Evolutionary conservation across 2,113 vertebrate species (phyloP).

Genomic region (Meriones unguiculatus): DNA sequence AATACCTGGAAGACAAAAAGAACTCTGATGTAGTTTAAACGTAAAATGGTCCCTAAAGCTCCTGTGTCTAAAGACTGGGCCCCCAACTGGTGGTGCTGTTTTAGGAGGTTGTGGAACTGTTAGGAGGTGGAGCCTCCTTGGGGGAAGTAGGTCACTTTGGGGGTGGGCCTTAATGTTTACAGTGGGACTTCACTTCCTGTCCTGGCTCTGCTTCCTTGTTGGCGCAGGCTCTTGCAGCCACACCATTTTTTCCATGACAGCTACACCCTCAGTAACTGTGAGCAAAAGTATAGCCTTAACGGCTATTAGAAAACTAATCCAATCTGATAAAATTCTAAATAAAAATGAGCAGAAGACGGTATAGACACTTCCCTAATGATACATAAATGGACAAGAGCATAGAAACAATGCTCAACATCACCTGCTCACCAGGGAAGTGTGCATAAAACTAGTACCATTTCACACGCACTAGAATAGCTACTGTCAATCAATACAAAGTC

Average conservation of each 20-base stretch:
- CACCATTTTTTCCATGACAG: background rate
- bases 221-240: background rate
- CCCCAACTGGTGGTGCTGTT: background rate
- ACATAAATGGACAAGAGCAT: background rate
- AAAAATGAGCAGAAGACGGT: background rate
- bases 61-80: background rate
- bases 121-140: background rate
- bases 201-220: background rate
- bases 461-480: background rate
- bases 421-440: background rate
- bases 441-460: background rate
- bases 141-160: background rate
- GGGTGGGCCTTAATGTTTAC: background rate
- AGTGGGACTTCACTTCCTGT: background rate
- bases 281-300: background rate
- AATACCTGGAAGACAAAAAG: background rate
- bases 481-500: background rate
- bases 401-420: background rate
- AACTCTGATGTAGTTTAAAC: background rate
- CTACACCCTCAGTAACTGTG: background rate
- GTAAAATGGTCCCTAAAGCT: background rate
- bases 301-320: background rate
- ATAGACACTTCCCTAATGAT: slow-evolving; percentile 7
- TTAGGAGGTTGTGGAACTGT: background rate
- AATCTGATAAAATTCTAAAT: background rate